These are phyloP conservation scores for Rhabdomys dilectus DNA, from an alignment of 2,113 vertebrate genomes.

Conservation along the genomic window DNA sequence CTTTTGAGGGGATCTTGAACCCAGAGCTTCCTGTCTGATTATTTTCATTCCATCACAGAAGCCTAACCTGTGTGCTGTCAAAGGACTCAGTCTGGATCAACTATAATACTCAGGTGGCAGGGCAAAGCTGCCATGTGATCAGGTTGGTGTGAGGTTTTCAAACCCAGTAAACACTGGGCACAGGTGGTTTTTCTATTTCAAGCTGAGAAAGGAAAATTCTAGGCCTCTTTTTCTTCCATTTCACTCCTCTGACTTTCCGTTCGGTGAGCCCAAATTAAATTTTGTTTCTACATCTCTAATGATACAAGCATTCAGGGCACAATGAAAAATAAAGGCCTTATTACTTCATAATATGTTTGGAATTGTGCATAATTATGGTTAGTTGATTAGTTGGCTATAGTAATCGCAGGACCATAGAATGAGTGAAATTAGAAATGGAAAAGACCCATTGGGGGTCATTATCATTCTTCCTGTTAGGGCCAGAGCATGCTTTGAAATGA, in stretches of 20 bases:
- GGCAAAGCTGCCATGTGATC: neutral
- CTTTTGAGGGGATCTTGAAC: neutral
- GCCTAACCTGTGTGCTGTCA: neutral
- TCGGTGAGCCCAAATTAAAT: conserved; percentile 63
- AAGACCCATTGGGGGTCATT: conserved; percentile 68
- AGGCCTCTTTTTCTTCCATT: neutral
- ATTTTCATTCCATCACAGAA: conserved; percentile 16
- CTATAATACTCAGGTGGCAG: neutral
- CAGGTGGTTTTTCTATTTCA: neutral
- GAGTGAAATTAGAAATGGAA: conserved; percentile 75
- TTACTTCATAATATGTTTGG: conserved; percentile 73
- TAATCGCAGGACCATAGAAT: conserved; percentile 61
- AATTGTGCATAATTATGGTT: conserved; percentile 73
- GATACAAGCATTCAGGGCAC: conserved; percentile 53
- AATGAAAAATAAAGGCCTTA: conserved; percentile 74
- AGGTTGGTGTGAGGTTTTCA: neutral
- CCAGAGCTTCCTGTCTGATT: neutral
- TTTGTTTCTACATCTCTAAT: conserved; percentile 69
- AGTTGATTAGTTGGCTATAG: conserved; percentile 70
- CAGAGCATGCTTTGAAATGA: neutral
- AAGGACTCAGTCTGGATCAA: neutral
- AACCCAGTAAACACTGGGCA: neutral
- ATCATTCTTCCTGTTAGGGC: conserved; percentile 39
- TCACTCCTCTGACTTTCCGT: conserved; percentile 52
- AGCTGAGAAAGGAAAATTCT: neutral